Percentiles rank a stretch among this genome's conserved stretches.
These are phyloP conservation scores for Dromaius novaehollandiae DNA, from an alignment of 2,113 vertebrate species.

Conservation along the genomic window DNA sequence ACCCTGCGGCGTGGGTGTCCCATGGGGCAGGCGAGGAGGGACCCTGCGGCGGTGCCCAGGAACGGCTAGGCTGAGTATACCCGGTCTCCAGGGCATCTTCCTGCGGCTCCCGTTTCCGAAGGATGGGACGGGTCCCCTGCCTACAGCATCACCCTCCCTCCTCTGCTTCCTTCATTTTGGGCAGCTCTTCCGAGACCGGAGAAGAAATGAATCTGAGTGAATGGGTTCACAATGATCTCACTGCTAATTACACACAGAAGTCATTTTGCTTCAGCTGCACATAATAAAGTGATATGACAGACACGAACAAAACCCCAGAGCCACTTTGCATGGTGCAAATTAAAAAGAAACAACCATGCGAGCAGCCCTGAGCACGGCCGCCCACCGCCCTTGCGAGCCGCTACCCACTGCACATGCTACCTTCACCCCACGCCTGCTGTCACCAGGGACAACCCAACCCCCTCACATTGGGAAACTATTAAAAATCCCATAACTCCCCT, in stretches of 20 bases:
- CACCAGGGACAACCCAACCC: constrained; percentile 52
- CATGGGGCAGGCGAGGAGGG: no score
- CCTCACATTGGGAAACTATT: constrained; percentile 63
- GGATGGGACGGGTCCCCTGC: neutral
- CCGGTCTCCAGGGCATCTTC: no score
- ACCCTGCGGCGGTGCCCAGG: neutral
- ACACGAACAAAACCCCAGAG: constrained; percentile 30
- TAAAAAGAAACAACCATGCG: neutral
- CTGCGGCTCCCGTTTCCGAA: no score
- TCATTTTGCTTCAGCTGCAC: constrained; percentile 11
- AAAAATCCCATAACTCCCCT: constrained; percentile 49
- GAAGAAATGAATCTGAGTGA: neutral
- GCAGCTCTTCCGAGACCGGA: neutral
- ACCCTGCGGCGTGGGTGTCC: no score
- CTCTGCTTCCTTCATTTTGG: neutral
- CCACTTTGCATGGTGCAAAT: neutral
- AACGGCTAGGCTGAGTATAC: no score
- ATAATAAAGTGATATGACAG: constrained; percentile 38
- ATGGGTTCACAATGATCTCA: constrained; percentile 34
- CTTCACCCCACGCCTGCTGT: constrained; percentile 39
- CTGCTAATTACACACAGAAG: constrained; percentile 65
- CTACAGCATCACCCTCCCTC: neutral
- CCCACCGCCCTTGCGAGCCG: neutral
- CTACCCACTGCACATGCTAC: constrained; percentile 48
- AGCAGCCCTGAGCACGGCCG: neutral